phyloP scores from a whole-genome alignment of 2,797 vertebrate genomes.

The Tragelaphus oryx region DNA sequence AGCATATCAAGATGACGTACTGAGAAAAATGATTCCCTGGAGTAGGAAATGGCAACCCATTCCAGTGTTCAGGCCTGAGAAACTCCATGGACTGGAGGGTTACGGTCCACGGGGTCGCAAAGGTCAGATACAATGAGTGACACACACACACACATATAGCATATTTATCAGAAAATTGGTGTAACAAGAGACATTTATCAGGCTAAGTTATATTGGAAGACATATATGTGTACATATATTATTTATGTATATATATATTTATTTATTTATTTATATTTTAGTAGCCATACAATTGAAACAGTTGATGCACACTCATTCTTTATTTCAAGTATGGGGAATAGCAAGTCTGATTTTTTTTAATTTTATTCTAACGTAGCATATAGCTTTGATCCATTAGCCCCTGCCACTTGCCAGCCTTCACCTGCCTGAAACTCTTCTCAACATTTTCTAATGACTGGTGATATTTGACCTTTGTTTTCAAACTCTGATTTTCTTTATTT shows the following conservation, averaged over 20 bases:
- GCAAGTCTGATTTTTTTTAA: neutral
- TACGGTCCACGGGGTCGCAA: neutral
- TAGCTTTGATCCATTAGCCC: neutral
- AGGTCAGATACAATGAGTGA: neutral
- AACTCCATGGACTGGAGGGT: neutral
- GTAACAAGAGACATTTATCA: neutral
- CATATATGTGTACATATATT: neutral
- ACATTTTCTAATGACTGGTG: neutral
- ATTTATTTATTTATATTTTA: neutral
- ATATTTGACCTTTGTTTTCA: neutral
- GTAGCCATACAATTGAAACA: neutral
- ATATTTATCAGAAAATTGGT: neutral
- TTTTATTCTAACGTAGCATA: neutral
- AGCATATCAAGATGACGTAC: neutral
- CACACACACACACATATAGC: neutral
- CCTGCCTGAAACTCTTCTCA: neutral
- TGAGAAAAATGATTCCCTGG: neutral
- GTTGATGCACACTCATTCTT: neutral
- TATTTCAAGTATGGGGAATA: neutral
- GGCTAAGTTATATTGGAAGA: neutral
- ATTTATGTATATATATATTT: neutral
- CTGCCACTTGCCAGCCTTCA: neutral
- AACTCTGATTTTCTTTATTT: neutral
- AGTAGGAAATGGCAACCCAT: neutral
- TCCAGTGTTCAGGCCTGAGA: neutral